Percentiles rank a stretch among this genome's conserved stretches.
Evolutionary conservation across 2,888 invertebrate species (phyloP).

Genomic region (Nymphalis urticae): DNA sequence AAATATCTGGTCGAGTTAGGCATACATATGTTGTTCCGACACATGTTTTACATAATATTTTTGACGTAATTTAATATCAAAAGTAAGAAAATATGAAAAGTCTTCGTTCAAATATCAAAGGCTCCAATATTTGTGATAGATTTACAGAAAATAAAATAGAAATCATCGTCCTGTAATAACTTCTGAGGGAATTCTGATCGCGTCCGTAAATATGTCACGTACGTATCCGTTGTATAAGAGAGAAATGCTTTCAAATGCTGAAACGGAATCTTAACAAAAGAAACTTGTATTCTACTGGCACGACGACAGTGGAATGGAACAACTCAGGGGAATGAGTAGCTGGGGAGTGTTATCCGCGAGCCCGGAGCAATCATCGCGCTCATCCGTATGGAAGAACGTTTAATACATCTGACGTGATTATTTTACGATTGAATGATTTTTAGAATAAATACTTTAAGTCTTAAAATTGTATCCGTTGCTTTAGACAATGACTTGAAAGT

Average conservation of each 20-base stretch:
- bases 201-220: slow-evolving; percentile 8
- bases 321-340: background rate
- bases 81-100: background rate
- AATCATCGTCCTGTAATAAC: slow-evolving; percentile 3
- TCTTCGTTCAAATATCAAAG: background rate
- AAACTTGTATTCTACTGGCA: slow-evolving; percentile 3
- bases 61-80: background rate
- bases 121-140: background rate
- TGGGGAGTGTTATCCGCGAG: background rate
- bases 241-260: slow-evolving; percentile 10
- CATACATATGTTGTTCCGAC: background rate
- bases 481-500: too few species aligned
- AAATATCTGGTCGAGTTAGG: too few species aligned
- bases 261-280: slow-evolving; percentile 7
- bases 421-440: slow-evolving; percentile 41
- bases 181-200: background rate
- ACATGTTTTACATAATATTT: background rate
- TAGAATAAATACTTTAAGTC: background rate
- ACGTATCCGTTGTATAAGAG: slow-evolving; percentile 1
- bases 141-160: background rate
- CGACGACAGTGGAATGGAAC: background rate
- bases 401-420: slow-evolving; percentile 58
- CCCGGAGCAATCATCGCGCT: slow-evolving; percentile 55
- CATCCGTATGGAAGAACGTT: slow-evolving; percentile 58
- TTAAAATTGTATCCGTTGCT: too few species aligned